These are phyloP conservation scores for Microplitis manilae DNA, from an alignment of 2,888 invertebrate genomes.

Conservation along the genomic window DNA sequence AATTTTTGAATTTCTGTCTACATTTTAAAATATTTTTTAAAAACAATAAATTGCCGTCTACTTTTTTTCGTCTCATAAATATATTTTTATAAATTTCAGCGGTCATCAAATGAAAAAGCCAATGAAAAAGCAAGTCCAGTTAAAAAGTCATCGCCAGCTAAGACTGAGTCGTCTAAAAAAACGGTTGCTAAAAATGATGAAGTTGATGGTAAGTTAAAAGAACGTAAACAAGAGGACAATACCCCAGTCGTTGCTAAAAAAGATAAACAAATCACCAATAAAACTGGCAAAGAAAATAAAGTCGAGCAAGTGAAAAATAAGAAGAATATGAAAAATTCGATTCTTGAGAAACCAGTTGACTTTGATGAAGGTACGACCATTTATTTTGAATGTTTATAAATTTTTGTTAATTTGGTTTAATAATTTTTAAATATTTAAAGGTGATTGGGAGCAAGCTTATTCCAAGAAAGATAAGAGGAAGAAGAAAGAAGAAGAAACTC, in stretches of 20 bases:
- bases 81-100: slow-evolving; percentile 72
- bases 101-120: slow-evolving; percentile 76
- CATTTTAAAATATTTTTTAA: too few species aligned
- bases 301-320: slow-evolving; percentile 75
- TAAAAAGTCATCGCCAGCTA: slow-evolving; percentile 72
- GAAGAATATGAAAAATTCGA: slow-evolving; percentile 76
- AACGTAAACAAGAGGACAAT: slow-evolving; percentile 74
- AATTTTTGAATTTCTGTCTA: too few species aligned
- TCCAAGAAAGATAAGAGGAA: slow-evolving; percentile 82
- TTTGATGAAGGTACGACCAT: slow-evolving; percentile 77
- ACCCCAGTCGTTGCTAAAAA: slow-evolving; percentile 68
- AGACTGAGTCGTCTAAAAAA: slow-evolving; percentile 73
- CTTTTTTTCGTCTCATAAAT: neutral
- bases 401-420: neutral
- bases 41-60: too few species aligned
- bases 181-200: slow-evolving; percentile 70
- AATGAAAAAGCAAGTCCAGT: slow-evolving; percentile 75
- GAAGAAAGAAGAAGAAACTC: slow-evolving; percentile 77
- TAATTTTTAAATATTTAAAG: slow-evolving; percentile 57
- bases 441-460: slow-evolving; percentile 81
- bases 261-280: slow-evolving; percentile 60
- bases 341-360: slow-evolving; percentile 80
- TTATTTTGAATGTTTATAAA: slow-evolving; percentile 12
- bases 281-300: slow-evolving; percentile 72
- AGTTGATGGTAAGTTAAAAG: slow-evolving; percentile 72